Evolutionary conservation across 2,113 vertebrate species (phyloP).

Genomic region (Narcine bancroftii): DNA sequence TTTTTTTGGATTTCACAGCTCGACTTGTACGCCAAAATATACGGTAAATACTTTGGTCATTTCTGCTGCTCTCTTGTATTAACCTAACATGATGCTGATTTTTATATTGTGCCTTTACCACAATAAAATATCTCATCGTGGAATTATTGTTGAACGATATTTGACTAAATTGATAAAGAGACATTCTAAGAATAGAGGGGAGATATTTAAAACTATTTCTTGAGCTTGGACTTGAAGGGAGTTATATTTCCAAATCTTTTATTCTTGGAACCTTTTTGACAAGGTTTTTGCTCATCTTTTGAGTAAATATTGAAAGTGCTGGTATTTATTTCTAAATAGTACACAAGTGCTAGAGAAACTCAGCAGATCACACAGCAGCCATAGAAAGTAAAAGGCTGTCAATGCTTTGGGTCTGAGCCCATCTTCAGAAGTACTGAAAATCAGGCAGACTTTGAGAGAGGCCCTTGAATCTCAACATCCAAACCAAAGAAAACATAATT

Average conservation of each 20-base stretch:
- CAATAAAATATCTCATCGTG: neutral
- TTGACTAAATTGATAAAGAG: neutral
- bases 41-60: neutral
- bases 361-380: too few relatives aligned
- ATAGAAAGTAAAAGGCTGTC: too few relatives aligned
- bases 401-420: too few relatives aligned
- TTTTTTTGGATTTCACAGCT: too few relatives aligned
- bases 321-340: neutral
- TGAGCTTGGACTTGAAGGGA: neutral
- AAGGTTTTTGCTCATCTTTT: neutral
- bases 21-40: too few relatives aligned
- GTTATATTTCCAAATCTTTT: neutral
- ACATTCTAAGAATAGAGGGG: neutral
- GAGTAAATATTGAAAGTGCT: neutral
- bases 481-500: too few relatives aligned
- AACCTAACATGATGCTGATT: neutral
- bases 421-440: too few relatives aligned
- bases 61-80: neutral
- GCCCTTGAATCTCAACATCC: too few relatives aligned
- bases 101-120: neutral
- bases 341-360: too few relatives aligned
- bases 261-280: neutral
- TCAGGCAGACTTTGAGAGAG: too few relatives aligned
- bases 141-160: neutral
- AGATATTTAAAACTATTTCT: neutral